Evolutionary conservation across 2,888 invertebrate genomes (phyloP).

Genomic region (Amiota communis): DNA sequence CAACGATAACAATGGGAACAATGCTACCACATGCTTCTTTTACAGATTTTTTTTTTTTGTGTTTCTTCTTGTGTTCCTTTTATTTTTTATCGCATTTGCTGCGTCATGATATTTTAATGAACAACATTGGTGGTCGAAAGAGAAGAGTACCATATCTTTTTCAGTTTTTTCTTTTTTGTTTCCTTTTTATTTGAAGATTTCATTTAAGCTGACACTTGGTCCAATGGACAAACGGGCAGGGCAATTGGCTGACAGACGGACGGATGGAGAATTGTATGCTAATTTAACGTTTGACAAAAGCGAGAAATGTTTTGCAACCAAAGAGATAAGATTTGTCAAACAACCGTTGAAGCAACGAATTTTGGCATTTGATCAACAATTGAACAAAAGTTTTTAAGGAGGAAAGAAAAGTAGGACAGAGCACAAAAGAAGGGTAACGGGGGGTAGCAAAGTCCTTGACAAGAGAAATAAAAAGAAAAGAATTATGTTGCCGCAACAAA

Average conservation of each 20-base stretch:
- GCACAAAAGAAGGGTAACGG: background rate
- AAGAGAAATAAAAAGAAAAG: constrained; percentile 10
- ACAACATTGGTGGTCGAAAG: constrained; percentile 6
- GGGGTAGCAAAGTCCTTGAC: background rate
- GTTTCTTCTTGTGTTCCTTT: background rate
- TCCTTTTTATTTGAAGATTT: background rate
- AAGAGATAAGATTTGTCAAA: constrained; percentile 12
- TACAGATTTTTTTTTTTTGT: background rate
- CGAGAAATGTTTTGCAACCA: background rate
- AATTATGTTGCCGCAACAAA: constrained; percentile 6
- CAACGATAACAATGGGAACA: background rate
- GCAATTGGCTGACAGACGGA: background rate
- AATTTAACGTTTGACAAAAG: constrained; percentile 21
- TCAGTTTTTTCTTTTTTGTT: constrained; percentile 13
- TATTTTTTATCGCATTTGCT: constrained; percentile 23
- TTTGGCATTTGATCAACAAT: background rate
- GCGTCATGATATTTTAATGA: constrained; percentile 23
- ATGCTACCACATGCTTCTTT: constrained; percentile 1
- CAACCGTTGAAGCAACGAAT: background rate
- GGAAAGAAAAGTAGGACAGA: background rate
- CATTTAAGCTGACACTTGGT: constrained; percentile 21
- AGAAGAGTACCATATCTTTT: constrained; percentile 2
- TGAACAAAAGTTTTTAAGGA: background rate
- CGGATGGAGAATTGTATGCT: constrained; percentile 27
- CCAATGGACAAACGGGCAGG: background rate